Base-by-base conservation (phyloP, 2,888 invertebrate species). In the Eurytoma californica region DNA sequence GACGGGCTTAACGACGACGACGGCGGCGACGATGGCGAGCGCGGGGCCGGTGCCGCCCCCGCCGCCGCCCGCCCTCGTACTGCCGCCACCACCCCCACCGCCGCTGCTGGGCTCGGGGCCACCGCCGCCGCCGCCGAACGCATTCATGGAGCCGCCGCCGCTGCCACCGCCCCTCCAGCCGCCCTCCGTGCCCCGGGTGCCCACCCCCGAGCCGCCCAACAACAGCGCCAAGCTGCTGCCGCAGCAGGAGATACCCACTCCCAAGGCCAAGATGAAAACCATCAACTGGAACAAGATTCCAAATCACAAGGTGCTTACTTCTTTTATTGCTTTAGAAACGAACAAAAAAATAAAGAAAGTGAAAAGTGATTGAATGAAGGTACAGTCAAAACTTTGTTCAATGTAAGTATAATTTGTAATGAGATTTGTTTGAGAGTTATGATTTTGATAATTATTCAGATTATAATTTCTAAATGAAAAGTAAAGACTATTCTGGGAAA, bases 241-340 rank as follows among this genome's bases (percentile, higher is more conserved):
- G 16, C 97, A 97, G 86, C 97, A 97, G 88, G 96, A 96, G 86
- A 97, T 96, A 1, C 98, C 98, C 0, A 94, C 95, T 79, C 98
- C 98, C n/a, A 97, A 96, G 90, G 94, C 96, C 47, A 98, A 98
- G 91, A 98, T 98, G 97, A 98, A 97, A 91, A 97, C 98, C 0
- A 95, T 98, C 82, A 98, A 98, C 88, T 99, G 98, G 98, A 97
- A 97, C 89, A 98, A 98, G 91, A 97, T 98, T 86, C 97, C 98
- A 55, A 95, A 95, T 87, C 95, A 95, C 88, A 97, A 96, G 92
- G 95, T 95, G 3, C 4, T 39, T 39, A 1, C 39, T 49, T 1
- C 16, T n/a, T 16, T 39, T 53, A 7, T 13, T 39, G 5, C 9
- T 51, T 73, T 65, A 13, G 2, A 24, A 24, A 24, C 24, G 24